Base-by-base conservation (phyloP, 1,140 invertebrate genomes). In the Anastrepha obliqua region DNA sequence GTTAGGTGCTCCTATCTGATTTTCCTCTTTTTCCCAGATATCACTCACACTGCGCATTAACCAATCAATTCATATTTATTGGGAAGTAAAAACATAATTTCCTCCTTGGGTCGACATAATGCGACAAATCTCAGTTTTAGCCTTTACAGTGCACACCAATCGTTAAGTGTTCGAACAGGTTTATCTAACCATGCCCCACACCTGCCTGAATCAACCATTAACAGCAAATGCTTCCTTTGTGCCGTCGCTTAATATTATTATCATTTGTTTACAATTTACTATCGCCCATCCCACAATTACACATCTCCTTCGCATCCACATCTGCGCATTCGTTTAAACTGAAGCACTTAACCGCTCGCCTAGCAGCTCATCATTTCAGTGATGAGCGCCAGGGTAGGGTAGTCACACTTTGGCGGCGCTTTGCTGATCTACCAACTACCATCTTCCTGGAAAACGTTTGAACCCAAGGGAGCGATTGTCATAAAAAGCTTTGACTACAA, bases 391-490 rank as follows among this genome's bases (percentile, higher is more conserved):
- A 55, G 11, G 51, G 47, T 6, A 74, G n/a, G 47, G 8, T 13
- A 81, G 74, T 11, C 44, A 81, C 44, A 81, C n/a, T 51, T 29
- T 47, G 74, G 15, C 74, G 47, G 13, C 74, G 8, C 17, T 7
- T 74, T 15, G 15, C 42, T 74, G 70, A n/a, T 47, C 4, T 5
- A 42, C 5, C 44, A 74, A 3, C 70, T 74, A 2, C 15, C 17
- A 55, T 55, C 74, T 29, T 58, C 74, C 74, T 51, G 51, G 74
- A 47, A 81, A 44, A 81, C 20, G 17, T 20, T 17, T 15, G 11
- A 5, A 81, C 74, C 74, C 74, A 81, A 47, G 74, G 74, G 74
- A 81, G 74, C 20, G 47, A 55, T 81, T 81, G 47, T 55, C 74
- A 81, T 81, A 81, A 81, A 81, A n/a, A 5, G 47, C n/a, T 55